Percentiles rank a stretch among this genome's conserved stretches.
Conservation (phyloP, 1,140 invertebrate species). For the Dysdera silvatica region DNA sequence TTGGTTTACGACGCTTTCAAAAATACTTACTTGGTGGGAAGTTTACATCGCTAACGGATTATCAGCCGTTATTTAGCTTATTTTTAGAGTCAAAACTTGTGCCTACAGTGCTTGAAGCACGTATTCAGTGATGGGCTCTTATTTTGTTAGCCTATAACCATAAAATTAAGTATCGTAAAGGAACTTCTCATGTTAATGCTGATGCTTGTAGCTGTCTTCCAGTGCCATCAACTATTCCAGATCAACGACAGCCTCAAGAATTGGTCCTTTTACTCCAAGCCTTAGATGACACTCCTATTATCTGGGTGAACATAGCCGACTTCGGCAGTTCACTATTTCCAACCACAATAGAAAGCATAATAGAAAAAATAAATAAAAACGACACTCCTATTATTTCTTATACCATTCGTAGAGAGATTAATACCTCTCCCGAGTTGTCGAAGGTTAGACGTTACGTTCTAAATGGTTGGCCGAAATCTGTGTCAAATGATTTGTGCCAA, state of each 20-base stretch:
- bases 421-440: neutral
- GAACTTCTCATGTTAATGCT: slow-evolving; percentile 11
- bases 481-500: neutral
- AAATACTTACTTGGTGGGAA: too few relatives aligned
- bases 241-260: neutral
- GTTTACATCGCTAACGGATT: neutral
- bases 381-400: neutral
- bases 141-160: slow-evolving; percentile 31
- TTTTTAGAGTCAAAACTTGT: neutral
- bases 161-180: slow-evolving; percentile 29
- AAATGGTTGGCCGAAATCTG: neutral
- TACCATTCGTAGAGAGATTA: neutral
- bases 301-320: neutral
- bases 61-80: neutral
- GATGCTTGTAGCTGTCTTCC: slow-evolving; percentile 25
- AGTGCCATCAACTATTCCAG: neutral
- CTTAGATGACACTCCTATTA: neutral
- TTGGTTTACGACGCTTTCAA: too few relatives aligned
- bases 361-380: too few relatives aligned
- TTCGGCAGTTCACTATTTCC: too few relatives aligned
- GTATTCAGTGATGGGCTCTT: slow-evolving; percentile 14
- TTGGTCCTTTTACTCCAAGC: neutral
- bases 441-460: neutral
- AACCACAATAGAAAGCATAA: too few relatives aligned
- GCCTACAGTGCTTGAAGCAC: neutral